Base-by-base conservation (phyloP, 1,140 invertebrate genomes). In the Caligus rogercresseyi region DNA sequence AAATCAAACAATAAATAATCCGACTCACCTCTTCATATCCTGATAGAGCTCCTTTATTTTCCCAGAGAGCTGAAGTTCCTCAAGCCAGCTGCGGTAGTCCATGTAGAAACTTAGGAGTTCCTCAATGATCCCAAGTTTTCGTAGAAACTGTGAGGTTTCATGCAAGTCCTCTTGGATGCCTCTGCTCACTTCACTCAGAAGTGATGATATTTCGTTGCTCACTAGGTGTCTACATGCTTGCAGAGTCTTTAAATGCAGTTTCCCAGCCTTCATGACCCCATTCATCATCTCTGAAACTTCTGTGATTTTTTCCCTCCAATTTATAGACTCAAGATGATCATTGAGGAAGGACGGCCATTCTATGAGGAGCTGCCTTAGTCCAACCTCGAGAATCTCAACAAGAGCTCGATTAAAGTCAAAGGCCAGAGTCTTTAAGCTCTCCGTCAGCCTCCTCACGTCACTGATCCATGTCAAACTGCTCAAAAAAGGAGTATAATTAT, bases 21-120 rank as follows among this genome's bases (percentile, higher is more conserved):
- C 7, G 7, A 43, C 31, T 43, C n/a, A 43, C 31, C 31, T 43
- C 31, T 43, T 43, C 31, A 43, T 11, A 43, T 43, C 31, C 7
- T n/a, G 7, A 43, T 43, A 43, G 31, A 43, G 31, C 31, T 43
- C 31, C 16, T 60, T 25, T 13, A 60, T 31, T 14, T 25, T 25
- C 18, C 18, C 57, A 19, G 57, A 60, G 20, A 60, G 43, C 4
- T 60, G 18, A 18, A 60, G 16, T n/a, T 60, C 57, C 16, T 60
- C 57, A 1, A 60, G 26, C 57, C 57, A 60, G 21, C 57, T 60
- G 4, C 26, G 57, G 21, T 60, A 60, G 4, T 60, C 57, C 23
- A 16, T 31, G 43, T 60, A 60, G 3, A 60, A 56, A 56, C 4
- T 13, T 2, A 25, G 2, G 1, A 21, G 3, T n/a, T 21, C 19